These are phyloP conservation scores for Argyresthia goedartella DNA, from an alignment of 2,888 invertebrate genomes.

Conservation along the genomic window DNA sequence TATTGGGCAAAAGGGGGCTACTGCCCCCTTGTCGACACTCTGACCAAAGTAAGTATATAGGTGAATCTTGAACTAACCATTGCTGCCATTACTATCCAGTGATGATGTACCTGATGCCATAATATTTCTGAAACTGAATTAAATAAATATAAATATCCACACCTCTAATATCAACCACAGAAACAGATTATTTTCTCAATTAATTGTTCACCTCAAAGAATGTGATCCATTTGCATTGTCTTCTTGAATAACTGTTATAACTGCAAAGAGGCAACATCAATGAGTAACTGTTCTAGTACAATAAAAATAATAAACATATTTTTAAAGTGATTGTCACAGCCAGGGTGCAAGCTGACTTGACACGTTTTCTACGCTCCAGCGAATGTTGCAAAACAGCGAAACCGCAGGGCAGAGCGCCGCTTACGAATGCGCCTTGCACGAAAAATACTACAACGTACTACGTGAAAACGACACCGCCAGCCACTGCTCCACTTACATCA, in stretches of 20 bases:
- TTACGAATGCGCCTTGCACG: neutral
- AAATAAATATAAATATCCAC: conserved; percentile 6
- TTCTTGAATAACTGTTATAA: conserved; percentile 14
- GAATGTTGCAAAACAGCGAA: conserved; percentile 49
- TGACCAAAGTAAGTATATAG: no score
- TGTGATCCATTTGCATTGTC: conserved; percentile 30
- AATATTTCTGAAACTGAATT: conserved; percentile 45
- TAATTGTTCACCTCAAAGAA: conserved; percentile 22
- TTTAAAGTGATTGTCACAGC: conserved; percentile 11
- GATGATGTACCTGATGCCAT: conserved; percentile 87
- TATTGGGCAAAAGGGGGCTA: no score
- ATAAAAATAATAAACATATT: neutral
- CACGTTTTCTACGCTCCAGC: conserved; percentile 66
- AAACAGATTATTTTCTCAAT: neutral
- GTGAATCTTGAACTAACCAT: conserved; percentile 69
- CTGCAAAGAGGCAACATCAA: conserved; percentile 8
- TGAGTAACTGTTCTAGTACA: neutral
- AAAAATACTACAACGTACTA: neutral
- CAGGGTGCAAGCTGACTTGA: conserved; percentile 43
- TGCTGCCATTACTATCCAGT: conserved; percentile 82
- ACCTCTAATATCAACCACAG: neutral
- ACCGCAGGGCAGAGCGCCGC: conserved; percentile 20
- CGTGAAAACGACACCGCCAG: neutral
- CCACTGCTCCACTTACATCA: neutral
- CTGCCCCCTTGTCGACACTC: no score